Conservation (phyloP, 2,113 vertebrate species). For the Chunga burmeisteri region DNA sequence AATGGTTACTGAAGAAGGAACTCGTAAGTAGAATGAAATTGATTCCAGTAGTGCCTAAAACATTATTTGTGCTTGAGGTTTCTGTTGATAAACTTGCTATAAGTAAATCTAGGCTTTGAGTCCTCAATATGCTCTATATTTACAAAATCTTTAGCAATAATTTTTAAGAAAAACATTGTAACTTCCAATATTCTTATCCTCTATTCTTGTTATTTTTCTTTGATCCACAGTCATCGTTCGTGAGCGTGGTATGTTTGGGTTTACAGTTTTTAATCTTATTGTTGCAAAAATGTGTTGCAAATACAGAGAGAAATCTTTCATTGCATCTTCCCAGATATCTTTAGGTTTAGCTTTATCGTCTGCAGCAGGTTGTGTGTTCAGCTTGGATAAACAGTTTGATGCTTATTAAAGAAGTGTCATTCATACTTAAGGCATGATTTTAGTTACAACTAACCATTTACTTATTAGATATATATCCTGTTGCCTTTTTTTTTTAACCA, state of each 20-base stretch:
- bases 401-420: constrained; percentile 60
- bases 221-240: constrained; percentile 94
- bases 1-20: constrained; percentile 99
- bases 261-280: constrained; percentile 65
- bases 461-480: constrained; percentile 48
- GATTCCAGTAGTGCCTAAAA: constrained; percentile 20
- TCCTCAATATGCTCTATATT: constrained; percentile 1
- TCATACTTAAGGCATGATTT: constrained; percentile 70
- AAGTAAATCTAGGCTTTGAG: not conserved
- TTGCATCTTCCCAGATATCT: constrained; percentile 46
- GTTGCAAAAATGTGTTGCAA: constrained; percentile 60
- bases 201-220: constrained; percentile 76
- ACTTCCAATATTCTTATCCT: constrained; percentile 86
- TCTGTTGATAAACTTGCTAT: not conserved
- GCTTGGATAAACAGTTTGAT: constrained; percentile 60
- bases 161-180: constrained; percentile 47
- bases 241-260: constrained; percentile 91
- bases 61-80: not conserved
- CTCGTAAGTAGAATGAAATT: constrained; percentile 84
- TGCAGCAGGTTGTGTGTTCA: constrained; percentile 68
- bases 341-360: constrained; percentile 64
- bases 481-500: constrained; percentile 44
- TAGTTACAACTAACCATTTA: constrained; percentile 52
- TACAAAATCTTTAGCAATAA: constrained; percentile 42
- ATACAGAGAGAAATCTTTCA: constrained; percentile 60